Evolutionary conservation across 1,140 invertebrate species (phyloP), one percentile per base, ranked within the genome.

Genomic region (Sycophaga agraensis): DNA sequence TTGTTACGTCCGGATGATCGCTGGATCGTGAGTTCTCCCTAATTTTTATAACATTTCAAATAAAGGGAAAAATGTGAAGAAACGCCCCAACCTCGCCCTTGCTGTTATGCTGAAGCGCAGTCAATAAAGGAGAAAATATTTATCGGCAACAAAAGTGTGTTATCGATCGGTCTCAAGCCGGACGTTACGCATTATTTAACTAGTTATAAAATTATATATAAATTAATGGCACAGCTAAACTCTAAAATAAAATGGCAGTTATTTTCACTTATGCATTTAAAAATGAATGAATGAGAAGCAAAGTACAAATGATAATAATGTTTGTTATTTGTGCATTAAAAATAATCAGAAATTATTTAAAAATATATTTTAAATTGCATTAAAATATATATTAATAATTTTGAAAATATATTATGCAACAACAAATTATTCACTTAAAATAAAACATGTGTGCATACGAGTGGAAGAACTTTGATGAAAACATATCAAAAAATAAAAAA

Each of bases 381-480:
- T 8, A 39, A 39, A 39, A 39, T 39, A 4, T 8, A n/a, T n/a
- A n/a, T n/a, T n/a, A n/a, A n/a, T n/a, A n/a, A n/a, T n/a, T n/a
- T n/a, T 17, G 22, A 4, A 12, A 34, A 51, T 19, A 51, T 4
- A 51, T 37, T n/a, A n/a, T n/a, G n/a, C n/a, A n/a, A n/a, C n/a
- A n/a, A n/a, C n/a, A n/a, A n/a, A n/a, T n/a, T 26, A 55, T 56
- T 31, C 26, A 16, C 46, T 6, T 37, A 60, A 61, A 54, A 61
- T n/a, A 4, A 50, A 62, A 34, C 26, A 50, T 49, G 37, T 63
- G 61, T 63, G 54, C 48, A 49, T 28, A 35, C 24, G 43, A 57
- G 46, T 58, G 61, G 61, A 63, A 63, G 61, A 63, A 51, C 61
- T 63, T 58, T 63, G 61, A 62, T 34, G 40, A 56, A 57, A 62